Base-by-base conservation (phyloP, 2,113 vertebrate genomes). In the Stegostoma tigrinum region DNA sequence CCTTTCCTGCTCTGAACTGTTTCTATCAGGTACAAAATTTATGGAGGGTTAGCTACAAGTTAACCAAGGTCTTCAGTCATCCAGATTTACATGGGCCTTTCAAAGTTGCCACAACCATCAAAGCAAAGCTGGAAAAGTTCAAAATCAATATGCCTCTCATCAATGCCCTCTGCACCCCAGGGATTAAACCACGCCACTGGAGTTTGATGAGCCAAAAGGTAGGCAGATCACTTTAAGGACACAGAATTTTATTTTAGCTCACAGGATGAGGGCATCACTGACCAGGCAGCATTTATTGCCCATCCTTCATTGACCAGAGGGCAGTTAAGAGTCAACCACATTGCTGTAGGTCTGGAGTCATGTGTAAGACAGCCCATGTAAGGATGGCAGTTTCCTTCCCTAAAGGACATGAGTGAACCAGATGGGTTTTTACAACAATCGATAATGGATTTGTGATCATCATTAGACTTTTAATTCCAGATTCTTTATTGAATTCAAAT, bases 31-130 rank as follows among this genome's bases (percentile, higher is more conserved):
- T 93, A 94, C 95, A 64, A 0, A 96, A 95, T 96, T 91, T 97
- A 96, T 97, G 95, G 80, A 97, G 96, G 95, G 96, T 96, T 96
- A 96, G 42, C 96, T 97, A 94, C 96, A 97, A 95, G 83, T 19
- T 96, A 95, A 96, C 95, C 94, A 96, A 96, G 96, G 34, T 96
- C 91, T 97, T 97, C 96, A 96, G 75, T 96, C 78, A 96, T 64
- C 96, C 95, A 96, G 80, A 96, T 6, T 95, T 97, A 12, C 95
- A 38, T n/a, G 94, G 96, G 64, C 96, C 96, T 96, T 95, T 96
- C 89, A 96, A 96, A 96, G 95, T 96, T 68, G 96, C 75, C 2
- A 19, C 96, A 86, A 96, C 95, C 96, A 96, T 96, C 96, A 96
- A 95, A 96, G 96, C 55, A 70, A 96, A 96, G 96, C 96, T 96